phyloP scores from a whole-genome alignment of 1,140 invertebrate species.

The Galendromus occidentalis region DNA sequence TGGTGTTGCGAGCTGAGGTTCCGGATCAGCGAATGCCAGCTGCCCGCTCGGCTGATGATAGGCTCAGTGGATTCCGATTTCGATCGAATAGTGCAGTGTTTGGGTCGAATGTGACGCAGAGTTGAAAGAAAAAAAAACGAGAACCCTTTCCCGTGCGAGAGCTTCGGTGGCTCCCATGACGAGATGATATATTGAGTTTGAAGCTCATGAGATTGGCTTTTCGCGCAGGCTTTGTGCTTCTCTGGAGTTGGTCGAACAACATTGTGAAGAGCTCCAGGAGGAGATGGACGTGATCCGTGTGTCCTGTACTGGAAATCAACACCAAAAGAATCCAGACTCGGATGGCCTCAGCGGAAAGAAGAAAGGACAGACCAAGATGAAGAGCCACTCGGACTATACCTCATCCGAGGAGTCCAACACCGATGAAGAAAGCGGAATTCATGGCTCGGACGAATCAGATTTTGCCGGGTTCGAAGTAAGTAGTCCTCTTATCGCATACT shows the following conservation, averaged over 20 bases:
- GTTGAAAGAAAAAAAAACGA: too few species aligned
- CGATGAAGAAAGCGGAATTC: constrained; percentile 8
- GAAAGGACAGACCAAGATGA: neutral
- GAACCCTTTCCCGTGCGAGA: too few species aligned
- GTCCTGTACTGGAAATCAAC: neutral
- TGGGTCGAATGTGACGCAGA: too few species aligned
- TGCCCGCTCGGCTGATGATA: too few species aligned
- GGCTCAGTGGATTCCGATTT: too few species aligned
- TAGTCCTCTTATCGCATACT: neutral
- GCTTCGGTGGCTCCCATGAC: too few species aligned
- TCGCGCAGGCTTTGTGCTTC: constrained; percentile 1
- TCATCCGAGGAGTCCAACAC: constrained; percentile 7
- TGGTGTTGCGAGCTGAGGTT: too few species aligned
- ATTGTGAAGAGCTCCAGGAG: constrained; percentile 5
- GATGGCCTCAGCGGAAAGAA: neutral
- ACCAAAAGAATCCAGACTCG: neutral
- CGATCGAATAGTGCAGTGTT: too few species aligned
- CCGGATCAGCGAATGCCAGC: too few species aligned
- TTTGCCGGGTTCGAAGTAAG: constrained; percentile 11
- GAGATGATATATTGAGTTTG: too few species aligned
- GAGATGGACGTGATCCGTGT: constrained; percentile 3
- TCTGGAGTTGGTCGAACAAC: neutral
- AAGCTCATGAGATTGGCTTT: too few species aligned
- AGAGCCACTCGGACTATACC: neutral
- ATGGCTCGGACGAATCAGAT: constrained; percentile 7